Percentiles rank a stretch among this genome's conserved stretches.
Evolutionary conservation across 1,140 invertebrate genomes (phyloP).

Genomic region (Zophobas atratus): DNA sequence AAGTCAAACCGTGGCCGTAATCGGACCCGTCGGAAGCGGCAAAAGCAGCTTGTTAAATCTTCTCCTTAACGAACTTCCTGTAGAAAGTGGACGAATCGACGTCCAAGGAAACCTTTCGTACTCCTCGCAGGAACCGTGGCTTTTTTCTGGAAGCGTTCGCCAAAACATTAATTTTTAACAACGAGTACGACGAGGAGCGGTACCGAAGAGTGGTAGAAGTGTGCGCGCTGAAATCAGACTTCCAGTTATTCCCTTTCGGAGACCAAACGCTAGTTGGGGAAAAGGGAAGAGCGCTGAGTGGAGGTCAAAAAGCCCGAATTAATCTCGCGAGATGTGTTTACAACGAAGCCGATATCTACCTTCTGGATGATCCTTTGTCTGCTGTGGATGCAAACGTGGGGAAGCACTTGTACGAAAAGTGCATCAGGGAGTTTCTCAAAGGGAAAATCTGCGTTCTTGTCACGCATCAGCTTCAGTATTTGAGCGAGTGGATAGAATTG

Average conservation of each 20-base stretch:
- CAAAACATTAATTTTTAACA: constrained; percentile 78
- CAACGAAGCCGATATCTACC: not conserved
- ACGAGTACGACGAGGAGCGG: constrained; percentile 63
- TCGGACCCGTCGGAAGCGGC: not conserved
- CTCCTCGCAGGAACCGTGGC: constrained; percentile 84
- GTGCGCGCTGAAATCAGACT: constrained; percentile 62
- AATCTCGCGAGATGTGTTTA: not conserved
- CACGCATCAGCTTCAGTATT: not conserved
- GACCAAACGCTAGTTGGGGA: constrained; percentile 7
- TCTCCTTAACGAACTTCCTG: no score
- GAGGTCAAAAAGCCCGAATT: not conserved
- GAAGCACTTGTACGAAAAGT: not conserved
- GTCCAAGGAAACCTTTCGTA: constrained; percentile 69
- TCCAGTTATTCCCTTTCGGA: not conserved
- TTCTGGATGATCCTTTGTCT: not conserved
- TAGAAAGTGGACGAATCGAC: no score
- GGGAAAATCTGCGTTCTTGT: not conserved
- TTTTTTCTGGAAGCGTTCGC: constrained; percentile 73
- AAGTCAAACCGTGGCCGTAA: not conserved
- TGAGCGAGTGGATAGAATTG: not conserved
- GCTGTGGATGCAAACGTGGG: not conserved
- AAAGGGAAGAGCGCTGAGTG: not conserved
- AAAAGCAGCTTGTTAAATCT: no score
- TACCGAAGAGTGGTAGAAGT: constrained; percentile 77
- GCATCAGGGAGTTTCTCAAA: not conserved